Base-by-base conservation (phyloP, 1,140 invertebrate species). In the Pseudomyrmex flavicornis region DNA sequence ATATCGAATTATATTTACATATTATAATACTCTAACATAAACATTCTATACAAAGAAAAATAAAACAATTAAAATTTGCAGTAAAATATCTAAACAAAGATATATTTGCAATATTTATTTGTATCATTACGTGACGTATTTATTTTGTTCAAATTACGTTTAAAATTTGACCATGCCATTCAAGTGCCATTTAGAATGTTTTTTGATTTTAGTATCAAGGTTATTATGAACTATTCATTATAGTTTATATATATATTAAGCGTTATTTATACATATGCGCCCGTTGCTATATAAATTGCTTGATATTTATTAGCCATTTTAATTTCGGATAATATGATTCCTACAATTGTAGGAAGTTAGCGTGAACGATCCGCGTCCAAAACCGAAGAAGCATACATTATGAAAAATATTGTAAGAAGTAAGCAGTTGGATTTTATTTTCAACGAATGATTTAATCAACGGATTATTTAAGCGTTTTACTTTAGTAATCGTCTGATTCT, bases 281-380 rank as follows among this genome's bases (percentile, higher is more conserved):
- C 2, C 35, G 15, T 20, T 75, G 52, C 15, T 70, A 26, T 35
- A 70, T 56, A 80, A 50, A 80, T 72, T 22, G 48, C 7, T 80
- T 72, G 26, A 59, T 15, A 70, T n/a, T 59, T 48, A 15, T 69
- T 48, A 70, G 20, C 22, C 22, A 72, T 72, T 61, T 61, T 48
- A 70, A 70, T 80, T 80, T 80, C n/a, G 35, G 4, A 79, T 70
- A 69, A 44, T 80, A 70, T 80, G 65, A 70, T 77, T 68, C 59
- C 17, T 56, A 68, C 68, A 54, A 5, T 1, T 77, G 22, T 56
- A 62, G 48, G 63, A 65, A 68, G 13, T 70, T 80, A 79, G 82
- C 82, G 82, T 83, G 82, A 83, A 83, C 82, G 82, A 83, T 79
- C 82, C 82, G 82, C 68, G 17, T 5, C 74, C 82, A 77, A 75